These are phyloP conservation scores for Altica lythri DNA, from an alignment of 2,888 invertebrate species.

Conservation along the genomic window DNA sequence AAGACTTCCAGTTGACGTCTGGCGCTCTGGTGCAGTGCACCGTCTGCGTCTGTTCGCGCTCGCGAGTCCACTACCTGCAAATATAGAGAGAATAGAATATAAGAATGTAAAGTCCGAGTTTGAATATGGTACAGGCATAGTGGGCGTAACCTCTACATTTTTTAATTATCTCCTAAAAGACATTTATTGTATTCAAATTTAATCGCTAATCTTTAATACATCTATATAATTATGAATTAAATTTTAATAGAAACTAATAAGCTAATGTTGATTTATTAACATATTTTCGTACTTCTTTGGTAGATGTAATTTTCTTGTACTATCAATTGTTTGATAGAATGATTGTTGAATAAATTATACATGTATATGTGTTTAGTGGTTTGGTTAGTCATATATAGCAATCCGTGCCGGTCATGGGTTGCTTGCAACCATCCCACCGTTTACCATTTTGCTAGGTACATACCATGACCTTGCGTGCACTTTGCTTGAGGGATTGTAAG, in stretches of 20 bases:
- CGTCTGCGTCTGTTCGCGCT: constrained; percentile 60
- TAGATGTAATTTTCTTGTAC: constrained; percentile 11
- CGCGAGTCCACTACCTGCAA: constrained; percentile 62
- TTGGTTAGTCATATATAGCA: constrained; percentile 24
- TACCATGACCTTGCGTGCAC: constrained; percentile 20
- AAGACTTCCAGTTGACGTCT: constrained; percentile 70
- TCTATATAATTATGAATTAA: too few relatives aligned
- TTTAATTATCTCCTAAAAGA: too few relatives aligned
- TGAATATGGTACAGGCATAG: constrained; percentile 12
- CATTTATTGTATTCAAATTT: too few relatives aligned
- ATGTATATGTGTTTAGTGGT: constrained; percentile 21
- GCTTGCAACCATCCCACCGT: constrained; percentile 19
- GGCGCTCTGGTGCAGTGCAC: constrained; percentile 60
- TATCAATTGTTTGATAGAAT: constrained; percentile 21
- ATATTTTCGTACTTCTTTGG: too few relatives aligned
- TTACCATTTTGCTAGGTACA: constrained; percentile 20
- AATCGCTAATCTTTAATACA: too few relatives aligned
- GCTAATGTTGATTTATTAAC: too few relatives aligned
- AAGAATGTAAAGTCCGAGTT: constrained; percentile 9
- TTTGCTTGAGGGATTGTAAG: constrained; percentile 7
- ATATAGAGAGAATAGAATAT: constrained; percentile 18
- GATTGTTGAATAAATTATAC: constrained; percentile 22
- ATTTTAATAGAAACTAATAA: too few relatives aligned
- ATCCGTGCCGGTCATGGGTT: constrained; percentile 20
- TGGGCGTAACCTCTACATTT: too few relatives aligned